A percentile compares a stretch with the other conserved stretches of the same genome.
Evolutionary conservation across 2,797 vertebrate species (phyloP).

Genomic region (Tolypeutes matacus): DNA sequence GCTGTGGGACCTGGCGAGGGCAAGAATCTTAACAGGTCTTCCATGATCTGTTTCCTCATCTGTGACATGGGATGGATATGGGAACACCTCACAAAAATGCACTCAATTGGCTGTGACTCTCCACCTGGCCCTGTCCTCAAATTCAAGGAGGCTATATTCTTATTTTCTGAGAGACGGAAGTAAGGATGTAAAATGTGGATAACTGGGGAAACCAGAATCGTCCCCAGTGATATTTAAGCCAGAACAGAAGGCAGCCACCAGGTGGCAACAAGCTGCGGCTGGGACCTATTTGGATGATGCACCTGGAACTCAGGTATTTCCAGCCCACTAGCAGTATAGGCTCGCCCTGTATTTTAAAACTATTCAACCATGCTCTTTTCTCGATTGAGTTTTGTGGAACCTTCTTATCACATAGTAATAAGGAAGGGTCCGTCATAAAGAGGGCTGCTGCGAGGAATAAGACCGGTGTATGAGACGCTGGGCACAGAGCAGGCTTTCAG

Average conservation of each 20-base stretch:
- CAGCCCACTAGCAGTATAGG: no score
- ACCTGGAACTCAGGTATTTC: not conserved
- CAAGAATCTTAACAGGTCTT: not conserved
- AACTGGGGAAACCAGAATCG: not conserved
- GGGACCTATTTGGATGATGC: not conserved
- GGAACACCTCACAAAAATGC: not conserved
- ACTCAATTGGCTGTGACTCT: not conserved
- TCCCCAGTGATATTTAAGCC: not conserved
- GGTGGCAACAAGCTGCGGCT: not conserved
- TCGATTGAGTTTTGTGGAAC: not conserved
- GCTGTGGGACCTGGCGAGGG: not conserved
- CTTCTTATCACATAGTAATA: not conserved
- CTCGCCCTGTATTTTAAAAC: not conserved
- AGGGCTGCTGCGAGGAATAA: not conserved
- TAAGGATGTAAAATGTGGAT: not conserved
- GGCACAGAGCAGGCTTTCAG: not conserved
- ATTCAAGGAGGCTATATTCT: not conserved
- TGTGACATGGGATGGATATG: not conserved
- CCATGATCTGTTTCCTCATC: not conserved
- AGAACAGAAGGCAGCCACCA: not conserved
- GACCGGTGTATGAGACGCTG: not conserved
- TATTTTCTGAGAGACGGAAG: not conserved
- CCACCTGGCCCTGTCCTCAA: not conserved
- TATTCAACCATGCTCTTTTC: not conserved
- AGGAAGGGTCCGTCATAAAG: not conserved